A percentile compares a stretch with the other conserved stretches of the same genome.
Evolutionary conservation across 2,797 vertebrate species (phyloP).

Genomic region (Oreortyx pictus): DNA sequence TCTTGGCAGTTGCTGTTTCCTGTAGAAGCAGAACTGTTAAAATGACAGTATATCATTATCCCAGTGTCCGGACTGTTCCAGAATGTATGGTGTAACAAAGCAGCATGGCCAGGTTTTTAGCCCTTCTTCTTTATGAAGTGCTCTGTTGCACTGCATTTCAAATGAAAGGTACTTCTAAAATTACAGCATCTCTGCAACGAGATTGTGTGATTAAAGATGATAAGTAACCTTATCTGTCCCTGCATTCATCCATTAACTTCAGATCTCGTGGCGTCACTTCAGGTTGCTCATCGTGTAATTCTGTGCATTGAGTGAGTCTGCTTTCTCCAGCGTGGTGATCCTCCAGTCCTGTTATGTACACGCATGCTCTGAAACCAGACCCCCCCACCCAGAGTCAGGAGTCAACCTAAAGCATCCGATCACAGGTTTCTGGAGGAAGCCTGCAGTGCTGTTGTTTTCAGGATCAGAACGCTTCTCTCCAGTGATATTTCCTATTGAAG

Average conservation of each 20-base stretch:
- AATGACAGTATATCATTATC: slow-evolving; percentile 13
- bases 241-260: background rate
- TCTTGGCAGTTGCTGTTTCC: slow-evolving; percentile 38
- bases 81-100: slow-evolving; percentile 24
- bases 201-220: slow-evolving; percentile 23
- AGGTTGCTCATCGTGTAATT: background rate
- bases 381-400: fast-evolving
- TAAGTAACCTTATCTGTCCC: slow-evolving; percentile 1
- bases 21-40: background rate
- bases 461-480: background rate
- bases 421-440: background rate
- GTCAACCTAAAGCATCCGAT: fast-evolving
- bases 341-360: fast-evolving
- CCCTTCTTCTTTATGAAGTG: slow-evolving; percentile 38
- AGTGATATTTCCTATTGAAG: background rate
- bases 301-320: background rate
- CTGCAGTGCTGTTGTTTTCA: fast-evolving
- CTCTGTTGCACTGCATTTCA: slow-evolving; percentile 36
- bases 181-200: background rate
- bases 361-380: fast-evolving
- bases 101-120: background rate
- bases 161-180: slow-evolving; percentile 54
- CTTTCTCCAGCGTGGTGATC: background rate
- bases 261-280: background rate
- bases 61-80: background rate